Evolutionary conservation across 1,140 invertebrate genomes (phyloP), one percentile per base, ranked within the genome.

Genomic region (Odontomachus brunneus): DNA sequence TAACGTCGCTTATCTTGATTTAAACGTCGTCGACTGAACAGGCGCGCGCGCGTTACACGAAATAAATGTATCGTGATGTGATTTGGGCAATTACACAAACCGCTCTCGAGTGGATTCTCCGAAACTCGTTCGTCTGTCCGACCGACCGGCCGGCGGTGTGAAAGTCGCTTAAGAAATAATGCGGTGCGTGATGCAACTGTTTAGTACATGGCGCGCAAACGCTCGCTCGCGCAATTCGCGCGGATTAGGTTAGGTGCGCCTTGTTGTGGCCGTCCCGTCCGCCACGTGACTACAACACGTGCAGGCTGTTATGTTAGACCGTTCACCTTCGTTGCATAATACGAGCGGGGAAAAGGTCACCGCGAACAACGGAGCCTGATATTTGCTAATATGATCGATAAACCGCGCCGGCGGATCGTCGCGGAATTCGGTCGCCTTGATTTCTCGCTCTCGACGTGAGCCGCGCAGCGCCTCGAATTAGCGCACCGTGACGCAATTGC

Each of bases 261-360:
- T 76, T 72, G 66, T 73, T 83, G 55, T 65, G 65, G 65, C 51
- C 60, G 48, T 38, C 12, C 62, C 44, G 81, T 67, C 69, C 85
- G 87, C 87, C 88, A 89, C 88, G 88, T 89, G 88, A 89, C 88
- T 86, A 62, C 86, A 76, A 85, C 85, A 88, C 87, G 87, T 85
- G 88, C 84, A 85, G 57, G 48, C 71, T 88, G 81, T 89, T 89
- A 88, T 81, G 88, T 82, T 75, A 88, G 87, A 89, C 88, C 88
- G 59, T 89, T 89, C 88, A 89, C 88, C 88, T 89, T 89, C 88
- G 84, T 89, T 89, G 88, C 88, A 89, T 89, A 89, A 89, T 83
- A 82, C 57, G 69, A 76, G 71, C 87, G 86, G 24, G 38, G 84
- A 88, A 89, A 89, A 89, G 88, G 88, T 89, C 87, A 89, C 53